Evolutionary conservation across 2,797 vertebrate genomes (phyloP).

Genomic region (Spondyliosoma cantharus): DNA sequence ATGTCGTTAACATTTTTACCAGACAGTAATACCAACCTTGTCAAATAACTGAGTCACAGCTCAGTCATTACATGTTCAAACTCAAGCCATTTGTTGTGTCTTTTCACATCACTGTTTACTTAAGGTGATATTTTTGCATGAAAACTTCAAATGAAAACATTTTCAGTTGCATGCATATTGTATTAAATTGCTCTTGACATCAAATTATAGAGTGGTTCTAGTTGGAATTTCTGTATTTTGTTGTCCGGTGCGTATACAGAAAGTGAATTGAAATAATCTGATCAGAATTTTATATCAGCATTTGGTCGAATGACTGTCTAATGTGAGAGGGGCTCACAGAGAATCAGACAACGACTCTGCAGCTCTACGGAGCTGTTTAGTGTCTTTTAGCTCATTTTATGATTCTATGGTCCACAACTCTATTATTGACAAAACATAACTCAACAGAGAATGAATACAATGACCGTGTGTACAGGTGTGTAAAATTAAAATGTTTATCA

Average conservation of each 20-base stretch:
- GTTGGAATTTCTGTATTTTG: not conserved
- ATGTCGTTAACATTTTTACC: conserved; percentile 35
- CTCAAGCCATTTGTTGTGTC: not conserved
- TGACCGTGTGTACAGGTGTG: not conserved
- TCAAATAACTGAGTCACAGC: conserved; percentile 27
- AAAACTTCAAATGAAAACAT: not conserved
- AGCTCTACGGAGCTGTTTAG: not conserved
- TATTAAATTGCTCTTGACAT: not conserved
- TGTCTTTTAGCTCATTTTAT: not conserved
- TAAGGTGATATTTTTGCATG: not conserved
- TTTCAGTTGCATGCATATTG: not conserved
- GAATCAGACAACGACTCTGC: not conserved
- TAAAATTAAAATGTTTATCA: too few species aligned
- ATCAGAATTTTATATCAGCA: not conserved
- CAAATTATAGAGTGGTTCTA: not conserved
- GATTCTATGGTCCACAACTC: not conserved
- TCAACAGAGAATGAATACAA: not conserved
- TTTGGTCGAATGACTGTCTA: not conserved
- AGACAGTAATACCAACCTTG: conserved; percentile 19
- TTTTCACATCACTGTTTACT: conserved; percentile 7
- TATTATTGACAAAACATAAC: not conserved
- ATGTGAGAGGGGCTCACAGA: not conserved
- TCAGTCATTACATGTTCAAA: conserved; percentile 36
- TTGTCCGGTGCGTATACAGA: too few species aligned
- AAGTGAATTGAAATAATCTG: not conserved